These are phyloP conservation scores for Columbina picui DNA, from an alignment of 2,113 vertebrate genomes.

Conservation along the genomic window DNA sequence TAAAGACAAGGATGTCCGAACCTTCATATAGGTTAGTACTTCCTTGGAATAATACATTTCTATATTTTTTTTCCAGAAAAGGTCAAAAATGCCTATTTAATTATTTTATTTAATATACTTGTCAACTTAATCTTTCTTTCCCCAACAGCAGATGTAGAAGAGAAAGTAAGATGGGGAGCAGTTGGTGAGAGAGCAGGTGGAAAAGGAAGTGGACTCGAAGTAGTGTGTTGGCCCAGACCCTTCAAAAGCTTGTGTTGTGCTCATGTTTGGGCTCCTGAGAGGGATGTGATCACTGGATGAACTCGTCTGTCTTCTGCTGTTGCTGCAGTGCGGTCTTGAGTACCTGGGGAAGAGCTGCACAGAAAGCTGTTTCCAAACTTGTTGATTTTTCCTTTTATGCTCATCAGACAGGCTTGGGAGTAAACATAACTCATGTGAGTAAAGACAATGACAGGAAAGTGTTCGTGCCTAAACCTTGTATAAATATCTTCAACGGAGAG, in stretches of 20 bases:
- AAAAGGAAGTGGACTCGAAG: neutral
- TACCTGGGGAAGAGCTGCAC: rapidly evolving
- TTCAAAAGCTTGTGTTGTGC: neutral
- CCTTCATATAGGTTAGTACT: neutral
- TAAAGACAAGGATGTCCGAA: neutral
- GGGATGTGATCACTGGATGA: rapidly evolving
- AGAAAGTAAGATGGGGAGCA: neutral
- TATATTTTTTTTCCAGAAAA: neutral
- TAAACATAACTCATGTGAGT: neutral
- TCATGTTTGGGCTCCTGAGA: rapidly evolving
- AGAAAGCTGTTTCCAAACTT: neutral
- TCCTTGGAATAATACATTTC: neutral
- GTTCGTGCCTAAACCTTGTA: neutral
- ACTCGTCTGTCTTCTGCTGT: neutral
- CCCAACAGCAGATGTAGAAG: neutral
- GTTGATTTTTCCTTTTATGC: neutral
- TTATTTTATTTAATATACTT: neutral
- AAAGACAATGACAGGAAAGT: neutral
- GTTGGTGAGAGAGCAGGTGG: neutral
- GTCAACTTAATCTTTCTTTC: neutral
- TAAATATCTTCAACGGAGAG: neutral
- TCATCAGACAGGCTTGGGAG: neutral
- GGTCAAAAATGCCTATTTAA: neutral
- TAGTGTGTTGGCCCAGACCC: neutral
- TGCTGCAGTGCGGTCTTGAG: neutral